A percentile compares a stretch with the other conserved stretches of the same genome.
Evolutionary conservation across 2,797 vertebrate genomes (phyloP).

Genomic region (Helicolenus hilgendorfi): DNA sequence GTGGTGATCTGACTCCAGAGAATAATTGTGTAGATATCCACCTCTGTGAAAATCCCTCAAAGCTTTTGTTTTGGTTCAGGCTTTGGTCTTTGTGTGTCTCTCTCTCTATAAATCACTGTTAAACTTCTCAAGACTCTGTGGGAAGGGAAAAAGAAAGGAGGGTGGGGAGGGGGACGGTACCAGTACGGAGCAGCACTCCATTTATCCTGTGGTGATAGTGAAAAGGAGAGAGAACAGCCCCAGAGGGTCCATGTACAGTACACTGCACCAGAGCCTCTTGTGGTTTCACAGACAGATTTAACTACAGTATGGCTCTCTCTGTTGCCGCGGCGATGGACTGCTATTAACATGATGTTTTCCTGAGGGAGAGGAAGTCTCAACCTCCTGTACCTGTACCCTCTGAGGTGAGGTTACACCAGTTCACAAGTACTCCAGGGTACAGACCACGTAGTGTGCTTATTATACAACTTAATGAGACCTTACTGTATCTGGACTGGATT

Average conservation of each 20-base stretch:
- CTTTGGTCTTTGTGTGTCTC: constrained; percentile 68
- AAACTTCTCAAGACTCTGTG: constrained; percentile 63
- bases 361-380: constrained; percentile 72
- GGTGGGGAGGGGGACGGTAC: constrained; percentile 3
- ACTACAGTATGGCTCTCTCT: constrained; percentile 74
- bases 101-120: constrained; percentile 73
- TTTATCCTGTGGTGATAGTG: constrained; percentile 74
- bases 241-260: constrained; percentile 65
- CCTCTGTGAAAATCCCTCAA: constrained; percentile 72
- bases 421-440: constrained; percentile 47
- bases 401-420: constrained; percentile 73
- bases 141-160: not conserved
- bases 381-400: constrained; percentile 52
- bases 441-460: constrained; percentile 41
- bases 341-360: constrained; percentile 84
- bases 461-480: constrained; percentile 51
- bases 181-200: constrained; percentile 41
- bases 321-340: constrained; percentile 78
- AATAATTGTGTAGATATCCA: constrained; percentile 70
- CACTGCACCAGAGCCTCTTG: constrained; percentile 73
- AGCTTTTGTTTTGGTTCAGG: constrained; percentile 77
- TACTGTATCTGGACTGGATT: constrained; percentile 42
- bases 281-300: constrained; percentile 85
- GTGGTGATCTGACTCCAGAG: constrained; percentile 70
- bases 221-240: constrained; percentile 59